Evolutionary conservation across 2,113 vertebrate genomes (phyloP).

Genomic region (Bubalus kerabau): DNA sequence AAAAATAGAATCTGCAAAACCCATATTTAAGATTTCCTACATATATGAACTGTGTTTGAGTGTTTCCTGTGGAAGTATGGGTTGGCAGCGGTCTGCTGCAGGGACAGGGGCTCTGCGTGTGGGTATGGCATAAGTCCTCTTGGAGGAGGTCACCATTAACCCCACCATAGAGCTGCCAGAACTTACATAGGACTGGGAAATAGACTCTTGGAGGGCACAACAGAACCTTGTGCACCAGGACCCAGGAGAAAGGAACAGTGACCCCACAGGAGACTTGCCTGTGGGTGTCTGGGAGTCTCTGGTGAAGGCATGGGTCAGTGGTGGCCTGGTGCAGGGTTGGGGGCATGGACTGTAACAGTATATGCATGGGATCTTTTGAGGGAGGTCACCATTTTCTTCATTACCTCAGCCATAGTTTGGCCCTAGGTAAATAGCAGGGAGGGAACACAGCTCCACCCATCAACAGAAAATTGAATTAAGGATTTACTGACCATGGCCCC

Average conservation of each 20-base stretch:
- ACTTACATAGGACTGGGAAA: not conserved
- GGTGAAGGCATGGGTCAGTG: not conserved
- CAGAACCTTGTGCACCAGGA: not conserved
- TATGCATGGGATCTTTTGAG: not conserved
- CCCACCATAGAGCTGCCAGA: not conserved
- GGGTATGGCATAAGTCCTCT: not conserved
- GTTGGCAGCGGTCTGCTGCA: not conserved
- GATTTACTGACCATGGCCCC: not conserved
- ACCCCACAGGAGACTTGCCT: not conserved
- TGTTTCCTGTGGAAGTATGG: not conserved
- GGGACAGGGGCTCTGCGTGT: not conserved
- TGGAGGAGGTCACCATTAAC: not conserved
- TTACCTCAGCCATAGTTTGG: not conserved
- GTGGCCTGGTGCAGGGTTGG: not conserved
- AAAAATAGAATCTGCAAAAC: not conserved
- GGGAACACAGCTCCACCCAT: not conserved
- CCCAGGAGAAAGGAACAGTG: not conserved
- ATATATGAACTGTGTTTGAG: not conserved
- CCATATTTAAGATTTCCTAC: not conserved
- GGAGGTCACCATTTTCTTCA: not conserved
- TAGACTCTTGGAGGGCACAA: not conserved
- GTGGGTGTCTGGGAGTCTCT: not conserved
- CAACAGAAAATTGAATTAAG: not conserved
- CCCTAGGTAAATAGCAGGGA: not conserved
- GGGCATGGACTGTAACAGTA: not conserved